A percentile compares a stretch with the other conserved stretches of the same genome.
Conservation (phyloP, 2,888 invertebrate genomes). For the Gortyna flavago region DNA sequence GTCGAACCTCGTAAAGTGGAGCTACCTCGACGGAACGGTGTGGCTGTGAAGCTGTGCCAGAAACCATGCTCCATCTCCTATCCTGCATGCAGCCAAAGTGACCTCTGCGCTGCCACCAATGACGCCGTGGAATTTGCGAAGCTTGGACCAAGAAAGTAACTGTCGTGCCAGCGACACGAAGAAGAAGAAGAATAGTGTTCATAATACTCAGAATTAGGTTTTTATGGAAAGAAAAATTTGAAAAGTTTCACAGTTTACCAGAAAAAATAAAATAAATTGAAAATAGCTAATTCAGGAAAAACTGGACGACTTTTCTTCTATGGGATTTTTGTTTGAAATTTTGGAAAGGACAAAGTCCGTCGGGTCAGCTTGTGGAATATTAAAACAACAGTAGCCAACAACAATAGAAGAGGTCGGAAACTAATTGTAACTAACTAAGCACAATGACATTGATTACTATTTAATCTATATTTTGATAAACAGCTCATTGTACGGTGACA, state of each 20-base stretch:
- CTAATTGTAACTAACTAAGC: neutral
- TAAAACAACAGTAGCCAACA: constrained; percentile 5
- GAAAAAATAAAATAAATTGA: too few relatives aligned
- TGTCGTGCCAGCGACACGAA: too few relatives aligned
- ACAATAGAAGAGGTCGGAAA: constrained; percentile 31
- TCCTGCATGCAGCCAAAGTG: too few relatives aligned
- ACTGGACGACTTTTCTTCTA: neutral
- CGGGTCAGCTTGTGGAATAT: neutral
- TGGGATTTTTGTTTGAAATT: neutral
- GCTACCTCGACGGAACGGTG: too few relatives aligned
- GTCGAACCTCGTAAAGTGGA: too few relatives aligned
- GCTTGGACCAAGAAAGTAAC: too few relatives aligned
- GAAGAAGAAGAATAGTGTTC: neutral
- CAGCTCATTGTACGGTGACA: constrained; percentile 68
- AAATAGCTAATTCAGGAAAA: neutral
- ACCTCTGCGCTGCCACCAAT: too few relatives aligned
- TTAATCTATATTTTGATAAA: constrained; percentile 60
- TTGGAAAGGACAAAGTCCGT: neutral
- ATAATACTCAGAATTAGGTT: neutral
- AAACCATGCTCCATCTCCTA: too few relatives aligned
- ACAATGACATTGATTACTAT: constrained; percentile 53
- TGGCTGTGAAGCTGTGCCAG: too few relatives aligned
- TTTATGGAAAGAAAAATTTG: neutral
- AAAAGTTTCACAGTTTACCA: neutral
- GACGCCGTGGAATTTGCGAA: too few relatives aligned